Percentiles rank a stretch among this genome's conserved stretches.
These are phyloP conservation scores for Eupithecia dodoneata DNA, from an alignment of 2,888 invertebrate species.

Conservation along the genomic window DNA sequence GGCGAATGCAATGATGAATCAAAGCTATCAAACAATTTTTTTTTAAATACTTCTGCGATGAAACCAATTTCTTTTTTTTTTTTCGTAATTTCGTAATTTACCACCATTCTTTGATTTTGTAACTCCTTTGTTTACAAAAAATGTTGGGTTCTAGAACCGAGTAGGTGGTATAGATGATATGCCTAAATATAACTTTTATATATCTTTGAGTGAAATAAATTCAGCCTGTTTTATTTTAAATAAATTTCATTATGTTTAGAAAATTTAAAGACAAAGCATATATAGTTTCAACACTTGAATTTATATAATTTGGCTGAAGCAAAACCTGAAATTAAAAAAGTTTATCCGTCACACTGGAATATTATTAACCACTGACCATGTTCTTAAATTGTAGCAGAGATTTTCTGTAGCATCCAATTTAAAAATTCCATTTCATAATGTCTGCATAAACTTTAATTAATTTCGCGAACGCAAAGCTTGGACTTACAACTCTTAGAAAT, in stretches of 20 bases:
- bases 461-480: background rate
- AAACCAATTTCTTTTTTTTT: too few relatives aligned
- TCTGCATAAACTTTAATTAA: background rate
- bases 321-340: background rate
- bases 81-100: background rate
- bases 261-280: background rate
- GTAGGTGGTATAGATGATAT: background rate
- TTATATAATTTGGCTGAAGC: background rate
- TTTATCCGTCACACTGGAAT: background rate
- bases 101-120: background rate
- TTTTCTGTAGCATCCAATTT: conserved; percentile 16
- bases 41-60: too few relatives aligned
- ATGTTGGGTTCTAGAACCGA: background rate
- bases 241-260: background rate
- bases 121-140: background rate
- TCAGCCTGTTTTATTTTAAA: background rate
- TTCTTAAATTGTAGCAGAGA: background rate
- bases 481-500: background rate
- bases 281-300: background rate
- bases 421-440: background rate
- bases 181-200: background rate
- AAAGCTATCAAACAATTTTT: too few relatives aligned
- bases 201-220: background rate
- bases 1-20: background rate
- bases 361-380: background rate